Conservation (phyloP, 2,797 vertebrate genomes). For the Sitta carolinensis region DNA sequence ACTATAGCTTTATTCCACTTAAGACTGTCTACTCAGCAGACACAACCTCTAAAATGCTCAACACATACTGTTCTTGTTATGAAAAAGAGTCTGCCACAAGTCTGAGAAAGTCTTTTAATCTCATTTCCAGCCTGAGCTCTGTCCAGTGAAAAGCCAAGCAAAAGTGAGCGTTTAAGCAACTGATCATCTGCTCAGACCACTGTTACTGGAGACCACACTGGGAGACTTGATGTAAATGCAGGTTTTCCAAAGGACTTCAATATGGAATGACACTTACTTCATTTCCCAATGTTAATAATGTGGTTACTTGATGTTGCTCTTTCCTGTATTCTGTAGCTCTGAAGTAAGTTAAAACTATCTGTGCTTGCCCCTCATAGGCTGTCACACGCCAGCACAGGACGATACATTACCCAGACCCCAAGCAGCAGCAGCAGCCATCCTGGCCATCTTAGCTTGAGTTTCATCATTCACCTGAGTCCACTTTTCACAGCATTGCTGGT, state of each 20-base stretch:
- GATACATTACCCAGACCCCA: conserved; percentile 91
- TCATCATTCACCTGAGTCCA: conserved; percentile 97
- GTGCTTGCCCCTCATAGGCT: not conserved
- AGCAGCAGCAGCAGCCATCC: conserved; percentile 97
- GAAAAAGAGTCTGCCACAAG: not conserved
- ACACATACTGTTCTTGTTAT: not conserved
- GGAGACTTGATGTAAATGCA: not conserved
- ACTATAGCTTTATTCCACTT: not conserved
- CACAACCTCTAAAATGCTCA: not conserved
- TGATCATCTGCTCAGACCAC: not conserved
- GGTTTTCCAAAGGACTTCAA: not conserved
- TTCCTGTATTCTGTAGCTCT: not conserved
- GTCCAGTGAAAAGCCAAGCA: not conserved
- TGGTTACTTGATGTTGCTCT: not conserved
- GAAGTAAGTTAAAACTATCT: not conserved
- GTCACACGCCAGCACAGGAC: not conserved
- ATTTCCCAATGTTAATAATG: not conserved
- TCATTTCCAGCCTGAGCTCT: not conserved
- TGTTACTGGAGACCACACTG: not conserved
- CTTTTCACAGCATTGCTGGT: conserved; percentile 98
- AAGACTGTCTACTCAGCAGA: not conserved
- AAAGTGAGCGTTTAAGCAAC: not conserved
- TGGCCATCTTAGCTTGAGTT: conserved; percentile 97
- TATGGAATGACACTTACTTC: not conserved
- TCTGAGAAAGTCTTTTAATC: not conserved